Base-by-base conservation (phyloP, 2,113 vertebrate genomes). In the Thalassarche chlororhynchos region DNA sequence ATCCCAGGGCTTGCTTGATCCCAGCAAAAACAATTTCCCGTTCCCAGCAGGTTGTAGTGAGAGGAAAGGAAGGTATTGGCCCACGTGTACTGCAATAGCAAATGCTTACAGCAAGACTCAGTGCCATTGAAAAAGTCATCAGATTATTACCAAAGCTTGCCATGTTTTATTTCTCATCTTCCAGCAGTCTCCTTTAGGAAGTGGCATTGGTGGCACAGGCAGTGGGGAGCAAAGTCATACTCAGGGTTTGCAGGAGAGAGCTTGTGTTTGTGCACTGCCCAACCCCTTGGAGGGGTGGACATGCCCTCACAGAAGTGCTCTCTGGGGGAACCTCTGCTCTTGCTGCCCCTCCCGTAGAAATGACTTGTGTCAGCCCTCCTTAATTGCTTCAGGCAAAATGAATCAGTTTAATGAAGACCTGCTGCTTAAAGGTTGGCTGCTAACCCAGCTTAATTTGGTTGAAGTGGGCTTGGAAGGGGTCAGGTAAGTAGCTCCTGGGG, bases 71-170 rank as follows among this genome's bases (percentile, higher is more conserved):
- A 77, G 44, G 40, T 8, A 4, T 21, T 16, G n/a, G 14, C 8
- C 24, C 40, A 23, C 1, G 2, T 8, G 17, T 17, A 8, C 36
- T 20, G 31, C 36, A 32, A 16, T 1, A 42, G 20, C 4, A 1
- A n/a, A 7, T 10, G 38, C 38, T 47, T 47, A 28, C 17, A 28
- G 29, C 29, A 58, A 47, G 32, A 19, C 29, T 15, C 17, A 26
- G 42, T n/a, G 29, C 20, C 15, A 9, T 5, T 3, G 38, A 25
- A 78, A 58, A 76, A 29, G 13, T n/a, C 19, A 25, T 12, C 42
- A 28, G 23, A 6, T 40, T 44, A 11, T n/a, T 36, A 28, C 25
- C 36, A 18, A 76, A 75, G 24, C 21, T 34, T 72, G 58, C 26
- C 51, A 12, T 3, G 1, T 58, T 76, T 69, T 19, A 17, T 62